Conservation (phyloP, 2,888 invertebrate species). For the Octodonta nipae region DNA sequence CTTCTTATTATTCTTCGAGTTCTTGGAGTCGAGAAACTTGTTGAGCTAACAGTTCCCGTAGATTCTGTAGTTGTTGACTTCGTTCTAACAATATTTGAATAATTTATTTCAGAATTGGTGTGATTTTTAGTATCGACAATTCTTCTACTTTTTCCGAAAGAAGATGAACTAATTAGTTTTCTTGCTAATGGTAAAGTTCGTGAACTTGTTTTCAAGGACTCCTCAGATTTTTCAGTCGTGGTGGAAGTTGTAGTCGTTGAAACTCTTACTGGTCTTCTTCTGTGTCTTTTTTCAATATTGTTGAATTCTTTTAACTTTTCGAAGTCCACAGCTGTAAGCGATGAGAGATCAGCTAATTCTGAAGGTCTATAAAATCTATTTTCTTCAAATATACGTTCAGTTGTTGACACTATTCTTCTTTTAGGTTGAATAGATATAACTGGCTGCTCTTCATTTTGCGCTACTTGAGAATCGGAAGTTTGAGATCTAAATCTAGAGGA, state of each 20-base stretch:
- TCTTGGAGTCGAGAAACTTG: slow-evolving; percentile 8
- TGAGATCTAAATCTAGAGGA: no score
- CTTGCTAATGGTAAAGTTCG: slow-evolving; percentile 16
- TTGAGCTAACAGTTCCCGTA: slow-evolving; percentile 6
- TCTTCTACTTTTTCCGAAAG: slow-evolving; percentile 14
- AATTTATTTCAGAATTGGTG: slow-evolving; percentile 12
- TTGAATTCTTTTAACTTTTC: slow-evolving; percentile 15
- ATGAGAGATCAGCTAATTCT: slow-evolving; percentile 40
- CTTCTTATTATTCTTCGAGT: slow-evolving; percentile 20
- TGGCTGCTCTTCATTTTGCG: slow-evolving; percentile 10
- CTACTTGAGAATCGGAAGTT: no score
- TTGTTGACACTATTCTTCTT: slow-evolving; percentile 10
- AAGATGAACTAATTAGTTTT: slow-evolving; percentile 12
- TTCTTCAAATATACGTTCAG: slow-evolving; percentile 20
- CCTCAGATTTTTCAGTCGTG: slow-evolving; percentile 12
- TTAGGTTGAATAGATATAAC: slow-evolving; percentile 6
- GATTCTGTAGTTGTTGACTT: slow-evolving; percentile 13
- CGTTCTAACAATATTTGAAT: slow-evolving; percentile 9
- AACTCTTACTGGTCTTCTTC: slow-evolving; percentile 16
- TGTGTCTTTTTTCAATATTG: slow-evolving; percentile 8
- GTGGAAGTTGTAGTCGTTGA: slow-evolving; percentile 11
- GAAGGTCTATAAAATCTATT: slow-evolving; percentile 29
- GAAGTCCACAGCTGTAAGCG: slow-evolving; percentile 41
- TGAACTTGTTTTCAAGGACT: slow-evolving; percentile 14
- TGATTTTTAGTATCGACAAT: slow-evolving; percentile 7